Evolutionary conservation across 2,888 invertebrate species (phyloP).

Genomic region (Melipona bicolor): DNA sequence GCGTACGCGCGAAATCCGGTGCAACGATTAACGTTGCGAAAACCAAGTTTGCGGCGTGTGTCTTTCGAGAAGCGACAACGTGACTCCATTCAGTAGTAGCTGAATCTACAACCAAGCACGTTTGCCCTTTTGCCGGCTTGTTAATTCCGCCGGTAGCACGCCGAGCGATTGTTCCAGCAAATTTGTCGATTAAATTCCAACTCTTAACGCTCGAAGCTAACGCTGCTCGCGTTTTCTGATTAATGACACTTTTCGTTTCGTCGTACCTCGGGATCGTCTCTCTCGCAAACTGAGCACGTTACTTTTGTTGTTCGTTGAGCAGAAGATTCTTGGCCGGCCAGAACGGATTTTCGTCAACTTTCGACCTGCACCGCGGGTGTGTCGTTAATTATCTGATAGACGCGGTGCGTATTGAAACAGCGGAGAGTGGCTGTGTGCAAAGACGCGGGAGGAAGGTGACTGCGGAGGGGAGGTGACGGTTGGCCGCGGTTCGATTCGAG

Average conservation of each 20-base stretch:
- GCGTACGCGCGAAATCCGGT: slow-evolving; percentile 46
- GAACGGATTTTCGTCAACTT: neutral
- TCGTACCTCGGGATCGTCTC: no score
- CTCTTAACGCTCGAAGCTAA: slow-evolving; percentile 14
- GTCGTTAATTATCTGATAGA: slow-evolving; percentile 37
- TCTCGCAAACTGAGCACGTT: no score
- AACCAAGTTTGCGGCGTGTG: slow-evolving; percentile 45
- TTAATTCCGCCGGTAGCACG: slow-evolving; percentile 16
- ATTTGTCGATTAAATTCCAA: slow-evolving; percentile 49
- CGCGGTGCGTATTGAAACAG: slow-evolving; percentile 7
- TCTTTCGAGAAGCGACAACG: slow-evolving; percentile 43
- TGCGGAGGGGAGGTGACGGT: neutral
- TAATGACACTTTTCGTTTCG: neutral
- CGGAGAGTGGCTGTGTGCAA: neutral
- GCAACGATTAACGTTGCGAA: slow-evolving; percentile 68
- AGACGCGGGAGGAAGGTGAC: neutral
- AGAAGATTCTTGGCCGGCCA: no score
- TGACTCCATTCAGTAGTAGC: slow-evolving; percentile 46
- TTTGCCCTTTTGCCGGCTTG: slow-evolving; percentile 35
- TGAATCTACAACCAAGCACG: slow-evolving; percentile 52
- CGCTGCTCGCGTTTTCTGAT: neutral
- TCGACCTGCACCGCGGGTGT: no score
- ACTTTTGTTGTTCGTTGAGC: no score
- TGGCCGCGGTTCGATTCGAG: slow-evolving; percentile 54
- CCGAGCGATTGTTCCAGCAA: slow-evolving; percentile 31